phyloP scores from a whole-genome alignment of 2,888 invertebrate genomes.

The Atherix ibis region DNA sequence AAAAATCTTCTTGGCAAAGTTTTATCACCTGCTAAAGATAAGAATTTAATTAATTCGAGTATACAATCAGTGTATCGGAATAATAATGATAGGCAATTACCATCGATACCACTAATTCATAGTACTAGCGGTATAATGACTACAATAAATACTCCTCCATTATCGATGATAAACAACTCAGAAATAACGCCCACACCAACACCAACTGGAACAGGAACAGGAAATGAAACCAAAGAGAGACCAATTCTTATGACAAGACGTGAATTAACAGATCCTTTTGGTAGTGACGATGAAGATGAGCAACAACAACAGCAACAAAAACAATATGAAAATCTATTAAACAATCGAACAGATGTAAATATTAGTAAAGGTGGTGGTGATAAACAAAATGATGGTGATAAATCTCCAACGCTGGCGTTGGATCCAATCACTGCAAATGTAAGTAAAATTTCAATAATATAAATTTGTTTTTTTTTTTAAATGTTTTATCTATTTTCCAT shows the following conservation, averaged over 20 bases:
- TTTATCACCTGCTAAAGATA: conserved; percentile 58
- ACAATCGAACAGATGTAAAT: conserved; percentile 5
- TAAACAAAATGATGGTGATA: conserved; percentile 10
- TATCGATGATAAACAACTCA: too few relatives aligned
- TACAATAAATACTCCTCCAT: conserved; percentile 11
- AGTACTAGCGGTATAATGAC: conserved; percentile 10
- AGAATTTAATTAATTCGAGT: conserved; percentile 29
- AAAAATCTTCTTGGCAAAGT: conserved; percentile 60
- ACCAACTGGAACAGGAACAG: conserved; percentile 6
- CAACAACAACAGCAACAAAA: conserved; percentile 28
- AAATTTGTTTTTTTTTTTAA: too few relatives aligned
- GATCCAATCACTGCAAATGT: conserved; percentile 35
- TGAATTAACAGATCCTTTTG: conserved; percentile 77
- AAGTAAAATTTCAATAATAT: conserved; percentile 21
- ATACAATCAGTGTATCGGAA: conserved; percentile 9
- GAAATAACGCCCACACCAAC: too few relatives aligned
- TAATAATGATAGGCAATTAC: conserved; percentile 5
- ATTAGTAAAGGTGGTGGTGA: too few relatives aligned
- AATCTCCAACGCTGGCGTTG: conserved; percentile 23
- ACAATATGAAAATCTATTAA: conserved; percentile 3
- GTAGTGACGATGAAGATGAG: conserved; percentile 75
- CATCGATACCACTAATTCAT: conserved; percentile 1
- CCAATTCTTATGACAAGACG: conserved; percentile 61
- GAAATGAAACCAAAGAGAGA: conserved; percentile 15
- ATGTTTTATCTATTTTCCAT: too few relatives aligned